Conservation (phyloP, 30 jellyfish, hydroid and myxozoan species). For the Cassiopea xamachana region DNA sequence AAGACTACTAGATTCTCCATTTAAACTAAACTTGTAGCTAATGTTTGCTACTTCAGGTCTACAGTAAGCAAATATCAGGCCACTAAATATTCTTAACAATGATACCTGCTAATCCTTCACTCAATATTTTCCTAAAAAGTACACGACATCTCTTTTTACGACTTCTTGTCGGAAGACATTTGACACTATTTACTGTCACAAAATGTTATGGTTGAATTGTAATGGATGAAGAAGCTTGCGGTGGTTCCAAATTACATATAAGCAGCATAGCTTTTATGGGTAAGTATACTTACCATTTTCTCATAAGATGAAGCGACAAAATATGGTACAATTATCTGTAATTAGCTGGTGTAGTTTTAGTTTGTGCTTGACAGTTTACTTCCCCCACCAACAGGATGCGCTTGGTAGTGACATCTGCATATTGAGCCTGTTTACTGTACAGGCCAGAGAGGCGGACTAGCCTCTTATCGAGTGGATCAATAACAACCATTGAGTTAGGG, state of each 20-base stretch:
- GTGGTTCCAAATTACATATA: neutral
- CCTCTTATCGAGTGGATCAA: slow-evolving; percentile 1
- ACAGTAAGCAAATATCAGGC: no score
- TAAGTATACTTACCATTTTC: neutral
- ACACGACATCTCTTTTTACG: no score
- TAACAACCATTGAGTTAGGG: neutral
- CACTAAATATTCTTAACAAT: no score
- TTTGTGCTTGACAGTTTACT: neutral
- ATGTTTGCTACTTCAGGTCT: no score
- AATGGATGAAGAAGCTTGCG: neutral
- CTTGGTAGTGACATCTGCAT: slow-evolving; percentile 23
- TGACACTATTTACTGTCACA: neutral
- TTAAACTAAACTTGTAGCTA: no score
- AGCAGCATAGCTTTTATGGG: neutral
- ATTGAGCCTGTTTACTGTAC: neutral
- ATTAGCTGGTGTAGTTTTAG: neutral
- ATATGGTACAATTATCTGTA: neutral
- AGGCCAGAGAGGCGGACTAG: slow-evolving; percentile 18
- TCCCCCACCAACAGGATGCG: neutral
- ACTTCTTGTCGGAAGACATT: no score
- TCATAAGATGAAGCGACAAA: neutral
- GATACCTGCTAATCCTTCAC: no score
- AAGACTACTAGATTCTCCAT: no score
- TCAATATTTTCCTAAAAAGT: no score
- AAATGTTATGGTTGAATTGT: neutral